These are phyloP conservation scores for Polypterus bichir DNA, from an alignment of 2,113 vertebrate species.

Conservation along the genomic window DNA sequence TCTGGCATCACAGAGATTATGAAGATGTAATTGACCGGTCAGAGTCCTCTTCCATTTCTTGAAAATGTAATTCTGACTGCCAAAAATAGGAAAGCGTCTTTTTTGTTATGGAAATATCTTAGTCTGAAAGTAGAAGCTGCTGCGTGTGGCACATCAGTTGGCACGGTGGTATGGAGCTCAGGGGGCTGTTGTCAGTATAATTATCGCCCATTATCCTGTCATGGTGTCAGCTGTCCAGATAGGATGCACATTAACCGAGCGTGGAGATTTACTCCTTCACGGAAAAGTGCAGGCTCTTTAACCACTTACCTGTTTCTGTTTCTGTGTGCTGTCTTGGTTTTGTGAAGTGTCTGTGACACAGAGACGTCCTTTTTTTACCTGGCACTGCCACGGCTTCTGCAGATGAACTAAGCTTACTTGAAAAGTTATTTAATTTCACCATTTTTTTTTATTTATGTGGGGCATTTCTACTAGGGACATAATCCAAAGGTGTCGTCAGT, in stretches of 20 bases:
- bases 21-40: too few species aligned
- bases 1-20: too few species aligned
- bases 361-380: too few species aligned
- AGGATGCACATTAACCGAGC: not conserved
- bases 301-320: not conserved
- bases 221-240: constrained; percentile 24
- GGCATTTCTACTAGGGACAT: too few species aligned
- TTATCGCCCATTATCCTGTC: constrained; percentile 56
- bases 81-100: not conserved
- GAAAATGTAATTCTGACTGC: too few species aligned
- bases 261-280: not conserved
- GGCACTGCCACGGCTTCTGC: too few species aligned
- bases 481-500: too few species aligned
- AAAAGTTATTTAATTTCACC: too few species aligned
- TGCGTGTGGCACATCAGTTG: not conserved
- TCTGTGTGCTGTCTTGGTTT: not conserved
- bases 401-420: too few species aligned
- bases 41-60: too few species aligned
- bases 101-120: not conserved
- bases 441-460: too few species aligned
- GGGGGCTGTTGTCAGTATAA: constrained; percentile 34
- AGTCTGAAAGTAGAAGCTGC: constrained; percentile 23
- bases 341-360: too few species aligned
- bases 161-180: constrained; percentile 30
- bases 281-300: constrained; percentile 1